Conservation (phyloP, 2,797 vertebrate species). For the Chiroxiphia lanceolata region DNA sequence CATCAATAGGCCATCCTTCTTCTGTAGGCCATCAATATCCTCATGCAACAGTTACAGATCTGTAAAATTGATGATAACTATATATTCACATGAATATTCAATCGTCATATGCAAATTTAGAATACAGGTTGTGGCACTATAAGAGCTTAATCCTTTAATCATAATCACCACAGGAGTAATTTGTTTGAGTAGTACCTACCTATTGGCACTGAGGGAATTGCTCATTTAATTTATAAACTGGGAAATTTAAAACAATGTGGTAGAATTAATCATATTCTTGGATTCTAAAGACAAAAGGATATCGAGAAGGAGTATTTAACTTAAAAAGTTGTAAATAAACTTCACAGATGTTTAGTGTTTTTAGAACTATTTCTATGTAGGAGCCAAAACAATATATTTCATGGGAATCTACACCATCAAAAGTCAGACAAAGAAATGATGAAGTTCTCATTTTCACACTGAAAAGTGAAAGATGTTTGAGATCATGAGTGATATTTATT, state of each 20-base stretch:
- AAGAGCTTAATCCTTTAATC: neutral
- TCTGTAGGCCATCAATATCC: neutral
- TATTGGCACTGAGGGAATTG: neutral
- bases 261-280: neutral
- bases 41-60: neutral
- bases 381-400: neutral
- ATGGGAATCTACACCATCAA: neutral
- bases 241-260: neutral
- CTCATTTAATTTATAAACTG: neutral
- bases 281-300: neutral
- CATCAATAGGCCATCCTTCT: neutral
- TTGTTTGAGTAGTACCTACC: neutral
- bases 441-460: neutral
- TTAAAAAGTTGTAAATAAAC: neutral
- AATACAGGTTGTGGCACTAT: neutral
- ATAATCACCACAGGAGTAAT: neutral
- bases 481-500: neutral
- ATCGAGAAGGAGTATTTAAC: neutral
- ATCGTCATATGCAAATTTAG: neutral
- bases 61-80: neutral
- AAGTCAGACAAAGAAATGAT: neutral
- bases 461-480: neutral
- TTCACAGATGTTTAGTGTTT: neutral
- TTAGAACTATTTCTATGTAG: neutral
- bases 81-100: neutral